Base-by-base conservation (phyloP, 1,140 invertebrate genomes). In the Anagrus nilaparvatae region DNA sequence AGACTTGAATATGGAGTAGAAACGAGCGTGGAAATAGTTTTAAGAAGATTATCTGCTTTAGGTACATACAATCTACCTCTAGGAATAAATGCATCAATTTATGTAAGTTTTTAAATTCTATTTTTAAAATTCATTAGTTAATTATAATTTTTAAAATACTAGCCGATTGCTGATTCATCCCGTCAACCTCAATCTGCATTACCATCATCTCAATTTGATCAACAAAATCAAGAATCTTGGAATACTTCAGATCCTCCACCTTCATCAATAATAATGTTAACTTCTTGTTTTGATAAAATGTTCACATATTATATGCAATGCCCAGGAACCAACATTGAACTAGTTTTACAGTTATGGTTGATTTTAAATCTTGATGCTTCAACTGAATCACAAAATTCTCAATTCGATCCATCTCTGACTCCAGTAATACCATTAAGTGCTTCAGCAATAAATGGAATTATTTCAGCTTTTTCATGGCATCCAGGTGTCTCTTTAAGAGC, bases 291-390 rank as follows among this genome's bases (percentile, higher is more conserved):
- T 53, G 75, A 83, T 48, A 70, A 70, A 41, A 70, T 86, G 44
- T 81, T 85, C 51, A 72, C 71, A 6, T 43, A n/a, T 40, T 21
- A 29, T 25, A 27, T 46, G 49, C 38, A 69, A 58, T 60, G 52
- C n/a, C 56, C 58, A 4, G 65, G 65, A 39, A 76, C 76, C 17
- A 81, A 81, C 56, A 70, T 89, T 54, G 86, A 91, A 61, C 75
- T 84, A 50, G 75, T 88, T 28, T 65, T 91, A 5, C 82, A 87
- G 40, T 67, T 89, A 41, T 91, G 87, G 87, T 68, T 90, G 28
- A 87, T 83, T 2, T 60, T 90, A 30, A 89, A 87, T 59, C 72
- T 76, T 47, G 72, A 72, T 38, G 57, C 60, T 34, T 59, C 69
- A 39, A 58, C 63, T 4, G 63, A 73, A 39, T 70, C 56, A 51